Evolutionary conservation across 2,113 vertebrate species (phyloP), one percentile per base, ranked within the genome.

Genomic region (Varanus salvator): DNA sequence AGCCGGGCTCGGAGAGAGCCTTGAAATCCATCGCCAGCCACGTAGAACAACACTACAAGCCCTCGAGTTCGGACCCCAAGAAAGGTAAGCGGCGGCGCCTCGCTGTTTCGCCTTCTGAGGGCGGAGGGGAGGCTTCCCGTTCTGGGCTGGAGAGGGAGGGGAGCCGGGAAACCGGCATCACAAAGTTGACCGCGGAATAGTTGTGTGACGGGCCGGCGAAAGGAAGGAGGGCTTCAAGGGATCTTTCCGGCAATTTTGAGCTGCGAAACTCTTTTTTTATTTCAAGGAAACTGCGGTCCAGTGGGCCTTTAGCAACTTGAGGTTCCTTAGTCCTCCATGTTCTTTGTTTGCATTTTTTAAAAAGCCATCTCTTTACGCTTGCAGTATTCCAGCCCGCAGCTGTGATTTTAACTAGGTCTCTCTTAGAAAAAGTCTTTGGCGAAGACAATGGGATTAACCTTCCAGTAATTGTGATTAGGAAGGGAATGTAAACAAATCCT

Each of bases 21-120:
- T 97, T 98, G 96, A 99, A 99, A 97, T 97, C 95, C 52, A 98
- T 97, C 95, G 94, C 97, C 31, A 98, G 97, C 95, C 98, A 98
- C 85, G 97, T 98, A 92, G 98, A 99, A 83, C 97, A 98, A 50
- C 98, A 98, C 96, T 99, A 98, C 98, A 98, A 98, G 96, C 84
- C 97, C 93, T 95, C 97, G 90, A 95, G 97, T 96, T 97, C 98
- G 93, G 98, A 99, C 92, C 96, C 98, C 89, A 99, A 99, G 97
- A 99, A 99, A 99, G 99, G 99, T 99, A 98, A 97, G 98, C 97
- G 54, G 52, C 1, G 3, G 4, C 50, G 14, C 11, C 60, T 38
- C 34, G n/a, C 50, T 68, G 21, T 3, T 0, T 75, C 92, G 82
- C 74, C 50, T 84, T n/a, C 48, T 21, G 2, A 34, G 74, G 1